Conservation (phyloP, 2,113 vertebrate species). For the Anser brachyrhynchus region DNA sequence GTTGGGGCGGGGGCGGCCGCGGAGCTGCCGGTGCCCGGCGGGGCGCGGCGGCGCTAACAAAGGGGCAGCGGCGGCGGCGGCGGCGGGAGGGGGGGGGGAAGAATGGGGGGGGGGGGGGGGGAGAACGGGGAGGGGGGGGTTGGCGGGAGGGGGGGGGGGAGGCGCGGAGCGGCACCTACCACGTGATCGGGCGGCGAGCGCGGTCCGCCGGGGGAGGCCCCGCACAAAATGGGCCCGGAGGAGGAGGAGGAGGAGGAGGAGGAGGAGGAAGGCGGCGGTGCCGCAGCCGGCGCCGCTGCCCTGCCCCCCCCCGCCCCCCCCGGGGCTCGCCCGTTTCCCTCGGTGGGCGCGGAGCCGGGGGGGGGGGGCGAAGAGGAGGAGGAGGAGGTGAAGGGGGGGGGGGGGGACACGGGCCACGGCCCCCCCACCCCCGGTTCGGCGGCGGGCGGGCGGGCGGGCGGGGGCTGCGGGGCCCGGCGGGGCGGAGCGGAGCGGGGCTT, state of each 20-base stretch:
- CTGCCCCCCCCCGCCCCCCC: neutral
- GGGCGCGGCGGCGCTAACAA: slow-evolving; percentile 82
- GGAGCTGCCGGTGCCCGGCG: neutral
- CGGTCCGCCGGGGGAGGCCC: slow-evolving; percentile 81
- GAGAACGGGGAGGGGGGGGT: too few species aligned
- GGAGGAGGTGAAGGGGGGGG: neutral
- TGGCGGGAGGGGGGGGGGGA: slow-evolving; percentile 46
- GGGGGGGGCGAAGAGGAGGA: neutral
- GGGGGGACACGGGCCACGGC: slow-evolving; percentile 6
- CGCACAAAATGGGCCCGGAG: slow-evolving; percentile 80
- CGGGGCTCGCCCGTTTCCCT: neutral
- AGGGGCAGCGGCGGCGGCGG: slow-evolving; percentile 64
- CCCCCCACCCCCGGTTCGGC: slow-evolving; percentile 57
- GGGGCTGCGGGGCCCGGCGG: neutral
- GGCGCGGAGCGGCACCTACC: slow-evolving; percentile 89
- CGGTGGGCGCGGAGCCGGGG: slow-evolving; percentile 19
- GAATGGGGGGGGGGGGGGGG: too few species aligned
- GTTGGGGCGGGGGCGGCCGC: slow-evolving; percentile 18
- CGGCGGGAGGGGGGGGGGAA: too few species aligned
- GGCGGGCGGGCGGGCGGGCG: too few species aligned
- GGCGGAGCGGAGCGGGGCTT: slow-evolving; percentile 51
- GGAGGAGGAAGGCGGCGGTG: slow-evolving; percentile 29
- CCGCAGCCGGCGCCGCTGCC: neutral
- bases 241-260: too few species aligned
- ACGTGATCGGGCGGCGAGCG: slow-evolving; percentile 88